Conservation (phyloP, 2,888 invertebrate genomes). For the Lymantria monacha region DNA sequence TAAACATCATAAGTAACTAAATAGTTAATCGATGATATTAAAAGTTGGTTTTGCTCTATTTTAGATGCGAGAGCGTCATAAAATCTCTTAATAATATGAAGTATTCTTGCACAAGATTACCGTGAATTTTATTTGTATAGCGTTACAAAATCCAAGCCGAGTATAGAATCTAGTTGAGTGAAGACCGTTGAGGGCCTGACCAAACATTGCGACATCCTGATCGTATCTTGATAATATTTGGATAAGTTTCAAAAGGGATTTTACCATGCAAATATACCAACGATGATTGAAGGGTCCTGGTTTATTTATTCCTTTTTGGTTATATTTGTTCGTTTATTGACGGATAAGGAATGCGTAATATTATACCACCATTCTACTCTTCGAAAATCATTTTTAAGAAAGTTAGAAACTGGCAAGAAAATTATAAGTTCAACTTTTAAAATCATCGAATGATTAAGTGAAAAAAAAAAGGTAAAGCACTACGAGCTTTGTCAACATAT, state of each 20-base stretch:
- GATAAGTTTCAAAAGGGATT: slow-evolving; percentile 21
- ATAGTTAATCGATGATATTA: too few species aligned
- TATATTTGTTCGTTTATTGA: not conserved
- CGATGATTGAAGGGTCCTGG: slow-evolving; percentile 11
- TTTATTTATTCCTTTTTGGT: not conserved
- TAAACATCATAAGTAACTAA: too few species aligned
- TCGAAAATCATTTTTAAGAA: too few species aligned
- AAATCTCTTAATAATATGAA: not conserved
- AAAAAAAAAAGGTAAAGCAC: too few species aligned
- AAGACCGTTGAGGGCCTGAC: not conserved
- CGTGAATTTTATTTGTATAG: not conserved
- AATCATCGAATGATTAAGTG: too few species aligned
- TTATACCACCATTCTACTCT: too few species aligned
- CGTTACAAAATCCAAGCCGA: not conserved
- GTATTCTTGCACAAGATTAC: not conserved
- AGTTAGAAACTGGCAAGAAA: too few species aligned
- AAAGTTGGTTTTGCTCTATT: too few species aligned
- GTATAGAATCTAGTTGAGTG: not conserved
- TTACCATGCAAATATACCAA: slow-evolving; percentile 9
- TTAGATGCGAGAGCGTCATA: not conserved
- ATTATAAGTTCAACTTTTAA: too few species aligned
- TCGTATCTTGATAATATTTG: slow-evolving; percentile 7
- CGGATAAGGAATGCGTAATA: too few species aligned
- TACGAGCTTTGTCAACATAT: too few species aligned
- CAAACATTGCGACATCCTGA: slow-evolving; percentile 2